These are phyloP conservation scores for Apis laboriosa DNA, from an alignment of 1,140 invertebrate genomes.

Conservation along the genomic window DNA sequence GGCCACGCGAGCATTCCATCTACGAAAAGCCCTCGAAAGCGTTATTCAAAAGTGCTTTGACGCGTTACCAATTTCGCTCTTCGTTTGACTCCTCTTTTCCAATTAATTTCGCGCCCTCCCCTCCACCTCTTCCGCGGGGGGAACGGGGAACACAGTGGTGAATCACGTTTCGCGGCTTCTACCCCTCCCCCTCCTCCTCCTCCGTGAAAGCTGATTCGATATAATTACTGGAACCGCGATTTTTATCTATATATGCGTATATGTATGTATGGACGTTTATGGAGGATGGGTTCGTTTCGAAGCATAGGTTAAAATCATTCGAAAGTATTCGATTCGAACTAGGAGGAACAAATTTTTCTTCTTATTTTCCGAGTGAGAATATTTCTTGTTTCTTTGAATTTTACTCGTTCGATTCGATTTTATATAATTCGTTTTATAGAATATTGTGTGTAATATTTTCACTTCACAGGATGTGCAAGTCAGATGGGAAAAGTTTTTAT, in stretches of 20 bases:
- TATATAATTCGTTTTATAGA: too few relatives aligned
- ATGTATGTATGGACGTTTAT: neutral
- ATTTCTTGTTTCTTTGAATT: too few relatives aligned
- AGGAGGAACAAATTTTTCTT: too few relatives aligned
- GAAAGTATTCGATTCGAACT: too few relatives aligned
- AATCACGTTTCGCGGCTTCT: neutral
- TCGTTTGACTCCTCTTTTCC: conserved; percentile 24
- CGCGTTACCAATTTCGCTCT: neutral
- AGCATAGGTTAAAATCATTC: neutral
- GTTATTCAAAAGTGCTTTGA: neutral
- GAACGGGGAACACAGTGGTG: neutral
- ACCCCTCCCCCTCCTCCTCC: too few relatives aligned
- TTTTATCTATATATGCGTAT: neutral
- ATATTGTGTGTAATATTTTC: too few relatives aligned
- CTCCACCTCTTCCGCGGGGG: neutral
- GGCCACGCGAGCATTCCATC: neutral
- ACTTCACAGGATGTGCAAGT: too few relatives aligned
- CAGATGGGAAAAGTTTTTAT: too few relatives aligned
- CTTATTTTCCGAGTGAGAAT: too few relatives aligned
- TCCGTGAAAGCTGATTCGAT: neutral
- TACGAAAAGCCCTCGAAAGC: neutral
- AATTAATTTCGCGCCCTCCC: conserved; percentile 18
- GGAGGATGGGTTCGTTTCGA: neutral
- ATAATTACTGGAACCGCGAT: neutral
- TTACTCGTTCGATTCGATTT: too few relatives aligned